These are phyloP conservation scores for Aleiodes leptofemur DNA, from an alignment of 2,888 invertebrate species.

Conservation along the genomic window DNA sequence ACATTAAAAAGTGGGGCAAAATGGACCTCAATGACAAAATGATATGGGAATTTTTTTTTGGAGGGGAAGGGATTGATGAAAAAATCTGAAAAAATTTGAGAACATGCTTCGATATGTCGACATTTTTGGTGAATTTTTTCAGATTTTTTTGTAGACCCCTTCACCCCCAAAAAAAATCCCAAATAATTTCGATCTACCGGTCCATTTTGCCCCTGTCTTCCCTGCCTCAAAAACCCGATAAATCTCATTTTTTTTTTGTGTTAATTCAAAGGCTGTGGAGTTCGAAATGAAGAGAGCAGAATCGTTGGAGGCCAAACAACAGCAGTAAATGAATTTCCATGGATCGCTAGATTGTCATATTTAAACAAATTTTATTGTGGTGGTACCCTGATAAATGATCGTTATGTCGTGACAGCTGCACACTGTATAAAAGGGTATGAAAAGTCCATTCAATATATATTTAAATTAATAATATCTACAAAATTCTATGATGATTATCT, in stretches of 20 bases:
- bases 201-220: too few relatives aligned
- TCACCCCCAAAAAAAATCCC: too few relatives aligned
- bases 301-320: slow-evolving; percentile 90
- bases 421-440: slow-evolving; percentile 92
- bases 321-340: slow-evolving; percentile 88
- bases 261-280: slow-evolving; percentile 84
- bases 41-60: too few relatives aligned
- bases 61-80: too few relatives aligned
- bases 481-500: slow-evolving; percentile 53
- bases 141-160: too few relatives aligned
- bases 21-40: too few relatives aligned
- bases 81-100: too few relatives aligned
- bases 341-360: slow-evolving; percentile 92
- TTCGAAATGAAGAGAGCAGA: slow-evolving; percentile 87
- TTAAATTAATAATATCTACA: neutral
- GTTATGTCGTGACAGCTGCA: slow-evolving; percentile 91
- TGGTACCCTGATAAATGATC: slow-evolving; percentile 90
- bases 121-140: too few relatives aligned
- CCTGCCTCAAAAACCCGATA: neutral
- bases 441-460: neutral
- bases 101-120: too few relatives aligned
- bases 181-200: too few relatives aligned
- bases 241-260: neutral
- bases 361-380: slow-evolving; percentile 94
- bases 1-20: too few relatives aligned